Percentiles rank a stretch among this genome's conserved stretches.
These are phyloP conservation scores for Distichodus sexfasciatus DNA, from an alignment of 2,797 vertebrate species.

Conservation along the genomic window DNA sequence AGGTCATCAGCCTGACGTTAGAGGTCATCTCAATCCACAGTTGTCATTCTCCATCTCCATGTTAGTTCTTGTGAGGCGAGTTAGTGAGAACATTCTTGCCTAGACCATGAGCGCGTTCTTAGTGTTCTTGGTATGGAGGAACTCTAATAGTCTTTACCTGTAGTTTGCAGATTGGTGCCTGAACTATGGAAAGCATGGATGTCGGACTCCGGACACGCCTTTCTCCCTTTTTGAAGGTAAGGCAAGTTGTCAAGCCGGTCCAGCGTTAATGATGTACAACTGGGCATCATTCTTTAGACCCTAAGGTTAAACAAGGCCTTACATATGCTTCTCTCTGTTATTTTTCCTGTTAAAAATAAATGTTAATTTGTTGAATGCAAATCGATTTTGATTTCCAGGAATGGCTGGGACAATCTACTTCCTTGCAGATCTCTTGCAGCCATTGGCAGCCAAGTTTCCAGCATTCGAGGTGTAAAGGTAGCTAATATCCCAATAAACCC, in stretches of 20 bases:
- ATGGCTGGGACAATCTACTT: constrained; percentile 99
- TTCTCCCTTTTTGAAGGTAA: constrained; percentile 99
- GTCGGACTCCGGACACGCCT: constrained; percentile 90
- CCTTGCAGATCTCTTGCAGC: constrained; percentile 88
- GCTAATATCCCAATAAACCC: neutral
- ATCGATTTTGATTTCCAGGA: constrained; percentile 66
- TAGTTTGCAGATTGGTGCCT: constrained; percentile 99
- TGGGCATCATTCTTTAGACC: too few relatives aligned
- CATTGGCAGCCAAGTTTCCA: constrained; percentile 86
- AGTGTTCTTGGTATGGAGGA: too few relatives aligned
- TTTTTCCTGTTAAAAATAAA: neutral
- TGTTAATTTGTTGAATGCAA: neutral
- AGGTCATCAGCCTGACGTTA: too few relatives aligned
- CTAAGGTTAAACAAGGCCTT: too few relatives aligned
- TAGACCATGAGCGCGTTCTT: too few relatives aligned
- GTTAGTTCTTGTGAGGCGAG: too few relatives aligned
- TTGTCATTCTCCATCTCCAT: too few relatives aligned
- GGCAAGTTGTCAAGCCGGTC: neutral
- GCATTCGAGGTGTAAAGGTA: constrained; percentile 85
- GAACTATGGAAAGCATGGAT: constrained; percentile 92
- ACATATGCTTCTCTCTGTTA: too few relatives aligned
- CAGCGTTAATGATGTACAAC: neutral
- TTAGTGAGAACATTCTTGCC: too few relatives aligned
- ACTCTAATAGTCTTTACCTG: constrained; percentile 6
- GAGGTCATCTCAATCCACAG: too few relatives aligned